Evolutionary conservation across 2,888 invertebrate genomes (phyloP).

Genomic region (Tridacna gigas): DNA sequence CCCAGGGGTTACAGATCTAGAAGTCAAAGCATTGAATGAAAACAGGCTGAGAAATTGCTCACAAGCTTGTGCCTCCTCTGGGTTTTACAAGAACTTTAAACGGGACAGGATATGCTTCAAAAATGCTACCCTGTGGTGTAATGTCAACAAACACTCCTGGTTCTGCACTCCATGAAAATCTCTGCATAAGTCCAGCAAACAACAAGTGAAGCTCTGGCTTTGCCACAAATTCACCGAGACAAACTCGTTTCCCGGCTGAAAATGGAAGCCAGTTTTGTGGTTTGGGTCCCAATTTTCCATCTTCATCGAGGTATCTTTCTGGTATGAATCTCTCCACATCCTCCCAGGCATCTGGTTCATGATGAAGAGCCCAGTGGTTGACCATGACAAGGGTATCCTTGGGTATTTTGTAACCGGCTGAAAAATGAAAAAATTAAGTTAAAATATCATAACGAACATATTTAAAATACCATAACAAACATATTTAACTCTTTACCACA

Average conservation of each 20-base stretch:
- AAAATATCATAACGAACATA: no score
- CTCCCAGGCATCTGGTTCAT: slow-evolving; percentile 72
- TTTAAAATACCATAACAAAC: no score
- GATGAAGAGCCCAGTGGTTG: slow-evolving; percentile 72
- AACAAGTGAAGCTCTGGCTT: slow-evolving; percentile 67
- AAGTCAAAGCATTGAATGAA: no score
- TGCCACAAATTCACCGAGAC: slow-evolving; percentile 76
- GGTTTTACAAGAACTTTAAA: slow-evolving; percentile 49
- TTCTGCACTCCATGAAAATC: slow-evolving; percentile 64
- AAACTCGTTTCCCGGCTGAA: slow-evolving; percentile 74
- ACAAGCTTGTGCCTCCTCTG: no score
- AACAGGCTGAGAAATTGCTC: no score
- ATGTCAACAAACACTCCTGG: slow-evolving; percentile 52
- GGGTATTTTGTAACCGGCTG: slow-evolving; percentile 11
- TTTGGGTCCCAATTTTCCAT: slow-evolving; percentile 71
- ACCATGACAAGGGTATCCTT: slow-evolving; percentile 67
- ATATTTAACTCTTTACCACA: no score
- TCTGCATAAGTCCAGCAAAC: slow-evolving; percentile 55
- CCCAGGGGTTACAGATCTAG: no score
- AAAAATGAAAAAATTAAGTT: neutral
- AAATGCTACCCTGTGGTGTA: slow-evolving; percentile 14
- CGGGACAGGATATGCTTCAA: slow-evolving; percentile 14
- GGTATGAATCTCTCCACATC: slow-evolving; percentile 44
- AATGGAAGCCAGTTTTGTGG: slow-evolving; percentile 77
- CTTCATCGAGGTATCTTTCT: slow-evolving; percentile 71